A percentile compares a stretch with the other conserved stretches of the same genome.
Evolutionary conservation across 2,888 invertebrate species (phyloP).

Genomic region (Drosophila affinis): DNA sequence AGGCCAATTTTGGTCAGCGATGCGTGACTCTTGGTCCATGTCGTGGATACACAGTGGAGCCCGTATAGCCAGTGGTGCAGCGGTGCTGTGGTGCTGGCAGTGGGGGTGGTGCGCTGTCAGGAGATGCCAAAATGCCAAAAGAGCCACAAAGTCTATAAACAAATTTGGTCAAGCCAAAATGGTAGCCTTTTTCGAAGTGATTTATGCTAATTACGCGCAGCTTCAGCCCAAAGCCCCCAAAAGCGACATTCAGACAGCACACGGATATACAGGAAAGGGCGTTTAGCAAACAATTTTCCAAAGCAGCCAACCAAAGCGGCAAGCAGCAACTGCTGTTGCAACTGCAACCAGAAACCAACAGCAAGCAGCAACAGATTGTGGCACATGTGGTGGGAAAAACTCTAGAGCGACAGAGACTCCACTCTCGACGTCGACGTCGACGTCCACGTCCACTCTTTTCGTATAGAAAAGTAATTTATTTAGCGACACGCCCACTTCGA

Average conservation of each 20-base stretch:
- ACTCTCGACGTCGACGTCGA: not conserved
- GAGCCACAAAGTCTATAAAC: conserved; percentile 74
- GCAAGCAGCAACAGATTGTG: conserved; percentile 31
- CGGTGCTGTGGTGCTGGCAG: not conserved
- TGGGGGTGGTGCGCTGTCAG: conserved; percentile 50
- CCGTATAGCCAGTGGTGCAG: conserved; percentile 26
- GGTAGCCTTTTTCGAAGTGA: conserved; percentile 79
- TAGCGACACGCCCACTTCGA: conserved; percentile 74
- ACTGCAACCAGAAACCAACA: not conserved
- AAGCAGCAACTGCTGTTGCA: not conserved
- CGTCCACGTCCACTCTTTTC: not conserved
- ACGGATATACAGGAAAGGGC: conserved; percentile 66
- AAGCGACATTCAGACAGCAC: conserved; percentile 35
- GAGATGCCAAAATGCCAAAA: conserved; percentile 77
- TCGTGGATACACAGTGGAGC: conserved; percentile 47
- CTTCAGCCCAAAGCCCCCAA: conserved; percentile 49
- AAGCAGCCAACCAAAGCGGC: conserved; percentile 38
- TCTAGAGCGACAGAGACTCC: conserved; percentile 30
- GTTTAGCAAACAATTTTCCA: conserved; percentile 74
- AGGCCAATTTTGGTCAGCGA: conserved; percentile 77
- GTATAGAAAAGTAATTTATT: conserved; percentile 79
- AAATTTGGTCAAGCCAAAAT: conserved; percentile 76
- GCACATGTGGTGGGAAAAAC: conserved; percentile 39
- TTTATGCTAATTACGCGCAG: conserved; percentile 78
- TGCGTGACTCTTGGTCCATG: conserved; percentile 77